A percentile compares a stretch with the other conserved stretches of the same genome.
Conservation (phyloP, 2,888 invertebrate species). For the Entomobrya multifasciata region DNA sequence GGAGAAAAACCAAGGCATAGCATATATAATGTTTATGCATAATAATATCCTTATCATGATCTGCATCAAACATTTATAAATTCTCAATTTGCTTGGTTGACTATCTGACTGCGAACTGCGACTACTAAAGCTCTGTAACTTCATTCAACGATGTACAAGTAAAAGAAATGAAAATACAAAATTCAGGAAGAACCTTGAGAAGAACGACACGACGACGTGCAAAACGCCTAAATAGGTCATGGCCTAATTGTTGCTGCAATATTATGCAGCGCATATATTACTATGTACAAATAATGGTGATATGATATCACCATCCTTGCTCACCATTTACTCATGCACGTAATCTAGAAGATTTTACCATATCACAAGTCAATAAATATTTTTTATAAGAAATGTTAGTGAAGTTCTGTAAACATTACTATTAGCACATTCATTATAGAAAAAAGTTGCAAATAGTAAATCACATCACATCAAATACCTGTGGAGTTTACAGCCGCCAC, state of each 20-base stretch:
- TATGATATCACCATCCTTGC: conserved; percentile 33
- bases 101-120: too few relatives aligned
- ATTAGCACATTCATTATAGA: conserved; percentile 37
- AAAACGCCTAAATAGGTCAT: conserved; percentile 76
- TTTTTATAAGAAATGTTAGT: not conserved
- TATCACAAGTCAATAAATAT: not conserved
- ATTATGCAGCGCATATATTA: conserved; percentile 36
- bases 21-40: too few relatives aligned
- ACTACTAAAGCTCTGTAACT: too few relatives aligned
- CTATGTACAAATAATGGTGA: conserved; percentile 42
- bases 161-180: conserved; percentile 54
- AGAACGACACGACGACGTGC: conserved; percentile 59
- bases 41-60: too few relatives aligned
- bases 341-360: not conserved
- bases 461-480: conserved; percentile 15
- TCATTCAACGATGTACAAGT: too few relatives aligned
- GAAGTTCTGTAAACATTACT: not conserved
- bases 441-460: conserved; percentile 37
- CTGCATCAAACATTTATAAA: too few relatives aligned
- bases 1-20: not conserved
- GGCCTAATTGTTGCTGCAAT: conserved; percentile 73
- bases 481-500: not conserved
- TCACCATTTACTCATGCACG: too few relatives aligned
- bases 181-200: conserved; percentile 78
- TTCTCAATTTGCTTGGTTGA: too few relatives aligned